phyloP scores from a whole-genome alignment of 2,797 vertebrate species.

The Spinibarbus caldwelli region DNA sequence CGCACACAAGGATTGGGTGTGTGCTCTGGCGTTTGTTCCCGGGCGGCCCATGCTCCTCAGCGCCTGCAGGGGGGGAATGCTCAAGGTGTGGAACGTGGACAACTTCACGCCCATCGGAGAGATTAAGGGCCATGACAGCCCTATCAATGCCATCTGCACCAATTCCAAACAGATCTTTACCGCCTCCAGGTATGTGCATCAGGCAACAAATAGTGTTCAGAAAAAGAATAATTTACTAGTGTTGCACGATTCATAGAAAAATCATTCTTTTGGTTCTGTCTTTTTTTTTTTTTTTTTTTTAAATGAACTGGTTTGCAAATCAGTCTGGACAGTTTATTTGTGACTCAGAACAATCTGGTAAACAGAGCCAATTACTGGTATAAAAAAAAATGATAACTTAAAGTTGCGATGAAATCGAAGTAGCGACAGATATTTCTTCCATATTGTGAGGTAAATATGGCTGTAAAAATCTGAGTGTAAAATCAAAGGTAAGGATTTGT shows the following conservation, averaged over 20 bases:
- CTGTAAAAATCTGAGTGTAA: not conserved
- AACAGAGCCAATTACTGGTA: not conserved
- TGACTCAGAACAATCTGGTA: not conserved
- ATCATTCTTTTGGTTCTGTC: not conserved
- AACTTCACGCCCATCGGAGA: conserved; percentile 93
- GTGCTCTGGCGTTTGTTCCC: conserved; percentile 91
- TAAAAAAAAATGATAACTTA: not conserved
- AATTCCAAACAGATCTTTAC: conserved; percentile 96
- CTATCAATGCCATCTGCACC: conserved; percentile 96
- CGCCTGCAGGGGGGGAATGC: conserved; percentile 89
- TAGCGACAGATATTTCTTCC: not conserved
- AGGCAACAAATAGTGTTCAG: not conserved
- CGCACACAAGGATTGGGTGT: conserved; percentile 98
- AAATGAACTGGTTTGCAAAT: not conserved
- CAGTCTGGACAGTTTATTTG: not conserved
- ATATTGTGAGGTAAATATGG: not conserved
- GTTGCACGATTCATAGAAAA: not conserved
- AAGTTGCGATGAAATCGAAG: not conserved
- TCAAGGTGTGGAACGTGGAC: conserved; percentile 98
- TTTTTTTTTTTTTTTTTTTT: too few relatives aligned
- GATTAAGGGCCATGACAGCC: conserved; percentile 94
- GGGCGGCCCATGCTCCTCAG: conserved; percentile 94
- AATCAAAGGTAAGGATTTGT: not conserved
- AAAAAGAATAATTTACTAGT: not conserved
- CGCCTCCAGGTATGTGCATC: conserved; percentile 88